Evolutionary conservation across 2,888 invertebrate species (phyloP).

Genomic region (Apodemia mormo): DNA sequence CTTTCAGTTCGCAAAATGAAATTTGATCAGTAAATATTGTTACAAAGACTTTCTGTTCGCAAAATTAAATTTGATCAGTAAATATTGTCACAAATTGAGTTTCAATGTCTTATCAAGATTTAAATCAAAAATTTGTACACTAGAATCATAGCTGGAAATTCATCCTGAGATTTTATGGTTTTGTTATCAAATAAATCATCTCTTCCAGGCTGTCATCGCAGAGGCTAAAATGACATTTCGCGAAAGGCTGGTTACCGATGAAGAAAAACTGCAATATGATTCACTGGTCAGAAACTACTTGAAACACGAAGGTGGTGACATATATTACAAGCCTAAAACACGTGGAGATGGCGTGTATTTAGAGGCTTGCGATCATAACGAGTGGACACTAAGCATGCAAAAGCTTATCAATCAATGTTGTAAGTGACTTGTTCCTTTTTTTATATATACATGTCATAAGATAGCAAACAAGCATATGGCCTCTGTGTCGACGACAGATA

Average conservation of each 20-base stretch:
- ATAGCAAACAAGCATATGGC: no score
- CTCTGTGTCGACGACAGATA: no score
- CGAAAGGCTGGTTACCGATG: constrained; percentile 85
- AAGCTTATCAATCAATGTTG: constrained; percentile 85
- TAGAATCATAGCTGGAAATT: background rate
- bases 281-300: constrained; percentile 80
- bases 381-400: constrained; percentile 84
- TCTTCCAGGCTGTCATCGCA: constrained; percentile 84
- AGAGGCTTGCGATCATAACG: constrained; percentile 72
- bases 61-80: no score
- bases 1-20: no score
- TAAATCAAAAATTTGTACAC: background rate
- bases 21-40: no score
- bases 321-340: constrained; percentile 51
- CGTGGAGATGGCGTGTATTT: constrained; percentile 64
- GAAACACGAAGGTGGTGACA: constrained; percentile 48
- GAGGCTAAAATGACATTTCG: constrained; percentile 89
- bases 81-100: no score
- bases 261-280: constrained; percentile 85
- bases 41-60: no score
- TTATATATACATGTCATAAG: no score
- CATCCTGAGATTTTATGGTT: no score
- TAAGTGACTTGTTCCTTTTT: constrained; percentile 55
- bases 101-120: background rate
- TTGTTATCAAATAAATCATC: no score